These are phyloP conservation scores for Rachycentron canadum DNA, from an alignment of 2,797 vertebrate species.

Conservation along the genomic window DNA sequence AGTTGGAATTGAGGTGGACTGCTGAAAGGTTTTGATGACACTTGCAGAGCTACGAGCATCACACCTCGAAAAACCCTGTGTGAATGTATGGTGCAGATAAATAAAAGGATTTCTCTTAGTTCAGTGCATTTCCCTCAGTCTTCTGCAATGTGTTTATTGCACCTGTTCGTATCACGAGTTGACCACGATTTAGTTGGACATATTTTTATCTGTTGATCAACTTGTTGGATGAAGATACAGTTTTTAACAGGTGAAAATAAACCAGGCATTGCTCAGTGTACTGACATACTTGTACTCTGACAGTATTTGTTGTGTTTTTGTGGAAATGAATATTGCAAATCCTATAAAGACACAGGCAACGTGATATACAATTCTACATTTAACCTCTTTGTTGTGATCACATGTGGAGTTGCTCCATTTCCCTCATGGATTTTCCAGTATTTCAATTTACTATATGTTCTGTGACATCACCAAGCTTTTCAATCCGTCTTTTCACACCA, in stretches of 20 bases:
- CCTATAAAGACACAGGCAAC: background rate
- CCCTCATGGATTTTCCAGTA: background rate
- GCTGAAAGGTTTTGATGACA: no score
- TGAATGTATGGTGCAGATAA: no score
- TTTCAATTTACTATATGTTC: background rate
- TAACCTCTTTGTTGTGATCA: slow-evolving; percentile 6
- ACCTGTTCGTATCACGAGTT: no score
- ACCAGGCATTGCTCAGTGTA: background rate
- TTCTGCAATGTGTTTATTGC: no score
- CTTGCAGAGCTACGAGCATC: no score
- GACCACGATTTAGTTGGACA: background rate
- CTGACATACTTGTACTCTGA: background rate
- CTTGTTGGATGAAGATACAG: background rate
- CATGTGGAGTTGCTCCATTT: background rate
- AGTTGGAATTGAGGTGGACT: no score
- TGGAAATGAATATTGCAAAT: background rate
- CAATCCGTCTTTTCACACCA: background rate
- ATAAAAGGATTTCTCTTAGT: no score
- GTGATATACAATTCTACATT: background rate
- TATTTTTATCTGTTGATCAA: background rate
- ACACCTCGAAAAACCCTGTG: no score
- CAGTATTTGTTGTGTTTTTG: background rate
- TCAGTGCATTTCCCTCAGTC: no score
- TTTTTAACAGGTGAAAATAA: background rate
- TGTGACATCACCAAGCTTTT: background rate